Base-by-base conservation (phyloP, 2,113 vertebrate genomes). In the Bufo bufo region DNA sequence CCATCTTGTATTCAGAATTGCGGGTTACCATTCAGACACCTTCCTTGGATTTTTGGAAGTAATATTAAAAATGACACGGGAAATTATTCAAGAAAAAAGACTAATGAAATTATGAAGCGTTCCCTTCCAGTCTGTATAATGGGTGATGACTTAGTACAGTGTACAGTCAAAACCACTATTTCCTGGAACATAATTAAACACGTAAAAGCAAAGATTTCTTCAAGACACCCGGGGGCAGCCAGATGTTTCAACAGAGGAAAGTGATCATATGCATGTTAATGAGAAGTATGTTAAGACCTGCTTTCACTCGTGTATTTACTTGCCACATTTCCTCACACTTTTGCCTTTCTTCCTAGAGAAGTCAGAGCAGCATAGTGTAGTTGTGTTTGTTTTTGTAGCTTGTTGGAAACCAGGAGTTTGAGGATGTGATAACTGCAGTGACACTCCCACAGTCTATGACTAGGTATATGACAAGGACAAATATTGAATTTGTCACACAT, bases 401-500 rank as follows among this genome's bases (percentile, higher is more conserved):
- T 87, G 75, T 69, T 80, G 65, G 77, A 80, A 43, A 87, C 59
- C 23, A 50, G 85, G n/a, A 77, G 47, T 23, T 45, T 86, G 23
- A 43, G 85, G 59, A 69, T 81, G 77, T 86, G 74, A 80, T 79
- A 80, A 78, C 49, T 14, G 63, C 14, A 50, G n/a, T 56, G 77
- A 23, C 77, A 81, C 63, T 71, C 77, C 85, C 77, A 56, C 16
- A 69, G 19, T n/a, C 59, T 86, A 86, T 66, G 47, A 52, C 75
- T 86, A 77, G 19, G 20, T 86, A 54, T 66, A 69, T 23, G 12
- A 58, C 77, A 56, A 45, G 23, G 61, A 19, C 50, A 79, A 87
- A 80, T 87, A 80, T 87, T 80, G 45, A 78, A 54, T 86, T 52
- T 65, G 59, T 80, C 50, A 56, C 16, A 69, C 74, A 86, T 79